phyloP scores from a whole-genome alignment of 2,113 vertebrate species.

The Pelecanoides urinatrix region DNA sequence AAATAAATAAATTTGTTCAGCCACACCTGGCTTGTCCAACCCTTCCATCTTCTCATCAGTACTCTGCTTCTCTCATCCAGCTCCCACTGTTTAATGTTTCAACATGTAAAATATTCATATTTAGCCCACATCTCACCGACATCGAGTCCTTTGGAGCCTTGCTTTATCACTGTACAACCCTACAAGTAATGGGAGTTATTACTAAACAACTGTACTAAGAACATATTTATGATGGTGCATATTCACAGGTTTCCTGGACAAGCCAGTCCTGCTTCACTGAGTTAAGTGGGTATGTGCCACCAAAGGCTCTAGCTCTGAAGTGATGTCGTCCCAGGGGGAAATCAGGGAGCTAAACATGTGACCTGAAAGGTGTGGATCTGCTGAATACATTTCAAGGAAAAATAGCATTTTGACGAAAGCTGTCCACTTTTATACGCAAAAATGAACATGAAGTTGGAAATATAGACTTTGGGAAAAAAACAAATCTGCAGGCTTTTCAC shows the following conservation, averaged over 20 bases:
- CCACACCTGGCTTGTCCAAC: background rate
- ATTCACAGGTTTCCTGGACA: background rate
- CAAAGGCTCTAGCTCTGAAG: background rate
- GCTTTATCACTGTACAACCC: background rate
- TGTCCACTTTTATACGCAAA: background rate
- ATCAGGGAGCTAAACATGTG: accelerated
- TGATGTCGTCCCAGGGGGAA: background rate
- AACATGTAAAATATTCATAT: background rate
- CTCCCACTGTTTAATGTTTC: background rate
- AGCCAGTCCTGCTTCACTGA: background rate
- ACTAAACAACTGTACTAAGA: background rate
- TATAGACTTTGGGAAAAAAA: accelerated
- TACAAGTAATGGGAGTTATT: background rate
- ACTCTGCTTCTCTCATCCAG: background rate
- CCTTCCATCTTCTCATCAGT: background rate
- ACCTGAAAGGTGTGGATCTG: background rate
- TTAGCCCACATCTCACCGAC: background rate
- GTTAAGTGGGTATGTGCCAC: accelerated
- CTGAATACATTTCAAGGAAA: background rate
- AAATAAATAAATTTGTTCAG: background rate
- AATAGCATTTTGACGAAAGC: background rate
- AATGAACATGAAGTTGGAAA: background rate
- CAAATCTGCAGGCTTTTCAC: background rate
- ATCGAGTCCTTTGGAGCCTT: background rate
- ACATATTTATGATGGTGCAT: accelerated